A percentile compares a stretch with the other conserved stretches of the same genome.
Evolutionary conservation across 2,797 vertebrate genomes (phyloP).

Genomic region (Parotocinclus haroldoi): DNA sequence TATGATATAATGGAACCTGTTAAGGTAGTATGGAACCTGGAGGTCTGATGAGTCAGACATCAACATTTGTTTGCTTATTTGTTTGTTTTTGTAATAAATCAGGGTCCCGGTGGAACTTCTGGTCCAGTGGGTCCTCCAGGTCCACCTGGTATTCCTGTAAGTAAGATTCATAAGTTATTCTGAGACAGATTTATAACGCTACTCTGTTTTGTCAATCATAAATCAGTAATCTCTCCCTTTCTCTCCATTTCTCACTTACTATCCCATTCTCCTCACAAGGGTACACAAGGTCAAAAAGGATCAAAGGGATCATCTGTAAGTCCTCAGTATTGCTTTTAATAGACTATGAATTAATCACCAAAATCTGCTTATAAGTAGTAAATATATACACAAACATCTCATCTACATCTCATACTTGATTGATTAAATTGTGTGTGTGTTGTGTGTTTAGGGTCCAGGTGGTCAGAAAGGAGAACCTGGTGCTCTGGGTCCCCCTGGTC

Average conservation of each 20-base stretch:
- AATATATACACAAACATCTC: too few species aligned
- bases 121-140: slow-evolving; percentile 94
- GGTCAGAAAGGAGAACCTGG: slow-evolving; percentile 96
- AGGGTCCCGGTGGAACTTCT: slow-evolving; percentile 80
- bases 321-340: slow-evolving; percentile 31
- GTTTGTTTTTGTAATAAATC: background rate
- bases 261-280: slow-evolving; percentile 63
- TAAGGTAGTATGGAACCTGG: too few species aligned
- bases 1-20: too few species aligned
- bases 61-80: too few species aligned
- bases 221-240: background rate
- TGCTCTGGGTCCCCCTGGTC: slow-evolving; percentile 84
- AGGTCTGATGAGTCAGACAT: too few species aligned
- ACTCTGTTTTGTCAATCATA: background rate
- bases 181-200: too few species aligned
- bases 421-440: background rate
- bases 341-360: too few species aligned
- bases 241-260: background rate
- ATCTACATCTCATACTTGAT: too few species aligned
- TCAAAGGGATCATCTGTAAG: slow-evolving; percentile 91
- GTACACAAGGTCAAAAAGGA: slow-evolving; percentile 90
- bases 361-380: too few species aligned
- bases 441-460: slow-evolving; percentile 73
- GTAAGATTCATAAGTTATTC: slow-evolving; percentile 47
- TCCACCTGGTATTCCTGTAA: slow-evolving; percentile 92